A percentile compares a stretch with the other conserved stretches of the same genome.
These are phyloP conservation scores for Ganaspis sp. DNA, from an alignment of 1,140 invertebrate species.

Conservation along the genomic window DNA sequence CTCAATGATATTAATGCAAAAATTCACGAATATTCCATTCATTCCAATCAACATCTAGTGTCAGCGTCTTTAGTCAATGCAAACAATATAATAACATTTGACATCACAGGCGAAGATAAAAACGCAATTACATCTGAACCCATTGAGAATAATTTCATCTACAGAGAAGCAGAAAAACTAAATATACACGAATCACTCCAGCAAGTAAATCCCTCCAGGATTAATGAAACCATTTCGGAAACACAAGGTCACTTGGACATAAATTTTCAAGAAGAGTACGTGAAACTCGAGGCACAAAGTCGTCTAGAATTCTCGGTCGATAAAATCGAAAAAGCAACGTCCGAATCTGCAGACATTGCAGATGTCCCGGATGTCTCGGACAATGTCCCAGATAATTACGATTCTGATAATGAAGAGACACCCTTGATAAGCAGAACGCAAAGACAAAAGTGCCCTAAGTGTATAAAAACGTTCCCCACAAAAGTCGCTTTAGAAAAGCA, in stretches of 20 bases:
- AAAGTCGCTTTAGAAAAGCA: slow-evolving; percentile 60
- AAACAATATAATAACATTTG: slow-evolving; percentile 23
- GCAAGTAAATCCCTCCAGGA: background rate
- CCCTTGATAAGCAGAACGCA: slow-evolving; percentile 60
- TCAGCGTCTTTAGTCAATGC: background rate
- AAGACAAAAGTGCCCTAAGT: slow-evolving; percentile 61
- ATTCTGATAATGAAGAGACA: slow-evolving; percentile 66
- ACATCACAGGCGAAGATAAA: background rate
- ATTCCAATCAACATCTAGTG: slow-evolving; percentile 7
- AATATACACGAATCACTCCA: background rate
- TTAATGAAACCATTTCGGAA: background rate
- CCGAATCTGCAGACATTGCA: slow-evolving; percentile 21
- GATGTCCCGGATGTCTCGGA: too few species aligned
- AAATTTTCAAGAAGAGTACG: slow-evolving; percentile 34
- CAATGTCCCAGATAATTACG: slow-evolving; percentile 34
- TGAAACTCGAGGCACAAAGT: background rate
- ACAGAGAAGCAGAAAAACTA: background rate
- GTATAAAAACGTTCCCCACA: slow-evolving; percentile 62
- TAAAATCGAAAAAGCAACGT: slow-evolving; percentile 8
- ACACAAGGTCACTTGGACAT: background rate
- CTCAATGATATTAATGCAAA: slow-evolving; percentile 42
- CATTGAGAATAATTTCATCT: background rate
- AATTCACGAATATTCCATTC: background rate
- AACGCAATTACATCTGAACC: background rate
- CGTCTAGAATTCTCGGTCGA: background rate